A percentile compares a stretch with the other conserved stretches of the same genome.
Evolutionary conservation across 2,797 vertebrate species (phyloP).

Genomic region (Pygocentrus nattereri): DNA sequence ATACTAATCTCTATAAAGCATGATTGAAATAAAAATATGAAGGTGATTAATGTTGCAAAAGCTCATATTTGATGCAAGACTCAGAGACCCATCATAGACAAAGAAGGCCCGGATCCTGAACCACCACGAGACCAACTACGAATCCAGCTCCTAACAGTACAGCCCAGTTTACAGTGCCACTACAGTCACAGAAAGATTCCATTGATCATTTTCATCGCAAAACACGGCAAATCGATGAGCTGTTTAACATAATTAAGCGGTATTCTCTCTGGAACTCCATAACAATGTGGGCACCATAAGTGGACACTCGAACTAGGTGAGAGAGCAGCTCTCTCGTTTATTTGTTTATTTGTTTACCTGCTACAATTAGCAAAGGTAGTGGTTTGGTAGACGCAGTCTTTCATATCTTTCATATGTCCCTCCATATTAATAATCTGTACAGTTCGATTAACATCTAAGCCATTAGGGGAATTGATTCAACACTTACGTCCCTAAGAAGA

Average conservation of each 20-base stretch:
- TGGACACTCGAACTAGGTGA: background rate
- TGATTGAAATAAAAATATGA: background rate
- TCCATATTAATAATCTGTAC: background rate
- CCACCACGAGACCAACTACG: background rate
- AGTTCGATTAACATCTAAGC: background rate
- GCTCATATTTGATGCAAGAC: background rate
- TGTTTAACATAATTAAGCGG: constrained; percentile 31
- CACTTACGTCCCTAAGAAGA: background rate
- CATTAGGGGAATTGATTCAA: background rate
- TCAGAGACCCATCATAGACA: background rate
- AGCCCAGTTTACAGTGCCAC: too few relatives aligned
- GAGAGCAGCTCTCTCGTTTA: background rate
- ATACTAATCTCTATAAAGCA: background rate
- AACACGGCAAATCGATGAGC: constrained; percentile 17
- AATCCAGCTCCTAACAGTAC: background rate
- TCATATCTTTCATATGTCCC: background rate
- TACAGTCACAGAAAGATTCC: background rate
- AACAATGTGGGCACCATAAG: background rate
- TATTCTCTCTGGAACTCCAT: background rate
- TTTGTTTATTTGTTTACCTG: constrained; percentile 1
- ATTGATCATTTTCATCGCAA: constrained; percentile 24
- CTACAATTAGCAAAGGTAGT: background rate
- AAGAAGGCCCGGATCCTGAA: background rate
- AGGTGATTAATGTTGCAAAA: background rate
- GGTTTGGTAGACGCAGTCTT: background rate